Evolutionary conservation across 2,888 invertebrate genomes (phyloP), one percentile per base, ranked within the genome.

Genomic region (Conistra vaccinii): DNA sequence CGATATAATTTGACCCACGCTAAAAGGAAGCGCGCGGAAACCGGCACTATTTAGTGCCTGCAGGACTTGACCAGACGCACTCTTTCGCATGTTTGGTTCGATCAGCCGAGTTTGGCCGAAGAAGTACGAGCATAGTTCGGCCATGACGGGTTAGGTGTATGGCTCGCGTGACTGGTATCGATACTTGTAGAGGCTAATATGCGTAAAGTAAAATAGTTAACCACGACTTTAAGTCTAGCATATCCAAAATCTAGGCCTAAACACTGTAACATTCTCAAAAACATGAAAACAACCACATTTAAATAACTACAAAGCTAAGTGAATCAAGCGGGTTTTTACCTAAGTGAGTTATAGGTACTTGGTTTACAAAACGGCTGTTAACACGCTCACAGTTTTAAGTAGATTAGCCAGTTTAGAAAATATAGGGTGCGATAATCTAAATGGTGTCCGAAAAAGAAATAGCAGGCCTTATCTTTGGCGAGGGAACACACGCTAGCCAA

Each of bases 361-460:
- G 35, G 51, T 57, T 73, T 35, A 42, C 81, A 53, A 84, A 84
- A 66, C 17, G 45, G n/a, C 68, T 51, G 42, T 60, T 51, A 60
- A 39, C 81, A 80, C 81, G 85, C 76, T 6, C 69, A 26, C 55
- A n/a, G 35, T 45, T 23, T 69, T 48, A 55, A 48, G 7, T 69
- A 74, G 66, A 80, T 80, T 80, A 78, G 39, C 42, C 61, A 3
- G 32, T 48, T 63, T 20, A 20, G n/a, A 79, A 84, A 84, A 62
- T 67, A 73, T 58, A 29, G 45, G 57, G 62, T 45, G 29, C 57
- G 12, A 12, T 39, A 67, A 80, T 84, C 73, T 80, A 62, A 84
- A 80, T 73, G 73, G n/a, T 84, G 62, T 84, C 73, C 81, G 66
- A 48, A 39, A 39, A 73, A 53, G 42, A 66, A 84, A 58, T 3